phyloP scores from a whole-genome alignment of 2,797 vertebrate genomes.

The Sarcoramphus papa region DNA sequence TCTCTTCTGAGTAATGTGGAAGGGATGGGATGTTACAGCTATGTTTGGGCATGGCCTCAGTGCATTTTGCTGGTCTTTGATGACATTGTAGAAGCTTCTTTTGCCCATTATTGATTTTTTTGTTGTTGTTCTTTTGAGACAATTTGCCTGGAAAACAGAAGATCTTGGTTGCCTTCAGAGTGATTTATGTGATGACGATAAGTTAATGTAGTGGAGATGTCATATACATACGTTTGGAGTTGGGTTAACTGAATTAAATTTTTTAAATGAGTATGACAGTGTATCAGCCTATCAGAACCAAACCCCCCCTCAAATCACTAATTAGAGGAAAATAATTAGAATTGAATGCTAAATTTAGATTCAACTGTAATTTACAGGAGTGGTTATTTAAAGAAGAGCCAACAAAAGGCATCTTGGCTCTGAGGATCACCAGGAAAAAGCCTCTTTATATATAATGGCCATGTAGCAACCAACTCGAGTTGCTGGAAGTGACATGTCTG shows the following conservation, averaged over 20 bases:
- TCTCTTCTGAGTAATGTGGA: not conserved
- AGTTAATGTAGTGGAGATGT: not conserved
- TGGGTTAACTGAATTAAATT: not conserved
- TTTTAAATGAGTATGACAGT: not conserved
- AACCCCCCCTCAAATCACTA: not conserved
- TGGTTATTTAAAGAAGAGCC: conserved; percentile 1
- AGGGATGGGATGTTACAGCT: not conserved
- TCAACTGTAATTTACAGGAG: not conserved
- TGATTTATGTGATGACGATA: not conserved
- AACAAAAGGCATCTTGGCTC: not conserved
- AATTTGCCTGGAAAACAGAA: not conserved
- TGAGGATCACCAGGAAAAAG: not conserved
- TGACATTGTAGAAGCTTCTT: not conserved
- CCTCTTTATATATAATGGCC: not conserved
- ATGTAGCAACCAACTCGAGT: not conserved
- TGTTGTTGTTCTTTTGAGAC: not conserved
- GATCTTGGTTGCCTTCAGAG: not conserved
- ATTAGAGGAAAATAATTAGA: conserved; percentile 14
- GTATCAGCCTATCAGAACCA: not conserved
- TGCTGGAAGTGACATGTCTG: not conserved
- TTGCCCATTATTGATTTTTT: not conserved
- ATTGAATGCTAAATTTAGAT: conserved; percentile 18
- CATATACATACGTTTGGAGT: not conserved
- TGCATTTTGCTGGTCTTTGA: not conserved
- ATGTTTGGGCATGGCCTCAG: not conserved